Base-by-base conservation (phyloP, 2,797 vertebrate species). In the Masticophis lateralis region DNA sequence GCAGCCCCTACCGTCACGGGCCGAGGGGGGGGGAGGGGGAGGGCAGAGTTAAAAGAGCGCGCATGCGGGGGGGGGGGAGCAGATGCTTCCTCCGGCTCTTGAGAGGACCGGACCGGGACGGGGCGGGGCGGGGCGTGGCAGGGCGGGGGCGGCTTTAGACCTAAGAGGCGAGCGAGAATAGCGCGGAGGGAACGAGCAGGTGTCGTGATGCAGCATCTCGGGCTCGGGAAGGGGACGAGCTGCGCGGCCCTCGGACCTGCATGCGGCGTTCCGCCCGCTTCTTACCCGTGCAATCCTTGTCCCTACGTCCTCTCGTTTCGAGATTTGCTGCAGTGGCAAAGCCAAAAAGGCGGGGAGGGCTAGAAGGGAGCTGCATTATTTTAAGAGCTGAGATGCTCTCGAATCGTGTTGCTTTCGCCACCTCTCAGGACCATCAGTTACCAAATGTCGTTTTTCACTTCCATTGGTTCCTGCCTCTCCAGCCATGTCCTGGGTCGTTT, bases 171-270 rank as follows among this genome's bases (percentile, higher is more conserved):
- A 27, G 25, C 61, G 96, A 95, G 95, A 22, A 7, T 25, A 89
- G 6, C 61, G 28, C 14, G 32, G 14, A 86, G 4, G 87, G 13
- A 9, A 57, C 0, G 18, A 55, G 93, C 93, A 56, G 94, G 91
- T 47, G 92, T 27, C 53, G 95, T 95, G 96, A 96, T 97, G 95
- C 96, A 94, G 96, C 97, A 97, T 88, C 95, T 93, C 91, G 2
- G 88, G 92, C 43, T 83, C 92, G n/a, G 59, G 20, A n/a, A 32
- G 89, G 32, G 74, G 14, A 3, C 51, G 89, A n/a, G 61, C 59
- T 37, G 14, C 12, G 5, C 25, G 61, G 63, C 32, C 4, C 12
- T 86, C 13, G 37, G 10, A 28, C n/a, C 93, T 86, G 90, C 87
- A n/a, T 86, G 69, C 93, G 37, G 61, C 22, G 12, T 47, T 37